phyloP scores from a whole-genome alignment of 1,140 invertebrate genomes.

The Drosophila suzukii region DNA sequence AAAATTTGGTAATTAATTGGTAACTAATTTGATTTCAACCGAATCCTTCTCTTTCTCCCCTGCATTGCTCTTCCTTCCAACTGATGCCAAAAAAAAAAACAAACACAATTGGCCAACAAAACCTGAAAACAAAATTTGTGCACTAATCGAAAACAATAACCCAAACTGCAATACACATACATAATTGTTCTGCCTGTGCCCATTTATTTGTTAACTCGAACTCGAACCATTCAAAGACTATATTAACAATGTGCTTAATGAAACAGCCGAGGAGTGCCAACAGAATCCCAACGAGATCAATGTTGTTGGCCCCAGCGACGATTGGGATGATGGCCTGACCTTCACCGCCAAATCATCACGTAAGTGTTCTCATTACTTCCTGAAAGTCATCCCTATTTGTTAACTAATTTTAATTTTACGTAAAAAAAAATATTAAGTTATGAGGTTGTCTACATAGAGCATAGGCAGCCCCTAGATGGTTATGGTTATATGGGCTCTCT shows the following conservation, averaged over 20 bases:
- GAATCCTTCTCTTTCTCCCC: conserved; percentile 58
- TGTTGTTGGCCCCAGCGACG: conserved; percentile 85
- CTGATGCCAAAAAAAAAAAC: conserved; percentile 23
- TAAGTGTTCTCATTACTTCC: conserved; percentile 86
- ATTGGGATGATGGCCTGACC: conserved; percentile 93
- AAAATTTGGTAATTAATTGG: conserved; percentile 34
- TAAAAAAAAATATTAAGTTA: conserved; percentile 34
- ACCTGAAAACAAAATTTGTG: conserved; percentile 19
- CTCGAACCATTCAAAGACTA: conserved; percentile 86
- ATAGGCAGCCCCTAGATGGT: conserved; percentile 29
- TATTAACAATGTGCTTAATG: conserved; percentile 91
- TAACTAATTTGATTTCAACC: conserved; percentile 59
- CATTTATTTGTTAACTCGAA: conserved; percentile 19
- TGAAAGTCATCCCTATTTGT: conserved; percentile 9
- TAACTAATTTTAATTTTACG: conserved; percentile 24
- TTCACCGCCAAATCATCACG: conserved; percentile 93
- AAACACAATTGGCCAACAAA: conserved; percentile 38
- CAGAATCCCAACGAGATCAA: conserved; percentile 81
- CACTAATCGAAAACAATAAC: conserved; percentile 23
- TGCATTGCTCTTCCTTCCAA: conserved; percentile 33
- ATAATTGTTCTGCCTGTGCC: conserved; percentile 12
- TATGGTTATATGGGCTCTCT: conserved; percentile 20
- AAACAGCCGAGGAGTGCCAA: conserved; percentile 87
- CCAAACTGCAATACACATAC: conserved; percentile 11
- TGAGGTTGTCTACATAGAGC: conserved; percentile 27